These are phyloP conservation scores for Glaucidium brasilianum DNA, from an alignment of 2,113 vertebrate genomes.

Conservation along the genomic window DNA sequence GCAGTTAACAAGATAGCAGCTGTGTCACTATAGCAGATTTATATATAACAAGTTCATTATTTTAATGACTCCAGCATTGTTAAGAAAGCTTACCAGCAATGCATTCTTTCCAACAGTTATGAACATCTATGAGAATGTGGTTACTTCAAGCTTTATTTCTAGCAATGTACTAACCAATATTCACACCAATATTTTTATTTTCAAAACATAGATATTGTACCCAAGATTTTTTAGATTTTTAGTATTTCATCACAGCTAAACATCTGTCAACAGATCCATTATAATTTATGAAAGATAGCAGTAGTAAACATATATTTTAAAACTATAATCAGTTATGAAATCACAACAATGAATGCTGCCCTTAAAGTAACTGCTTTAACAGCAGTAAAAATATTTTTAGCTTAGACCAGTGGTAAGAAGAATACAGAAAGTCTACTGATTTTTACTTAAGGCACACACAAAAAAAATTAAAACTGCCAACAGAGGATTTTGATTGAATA, in stretches of 20 bases:
- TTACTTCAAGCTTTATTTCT: conserved; percentile 57
- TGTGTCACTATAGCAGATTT: conserved; percentile 47
- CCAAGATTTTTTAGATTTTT: neutral
- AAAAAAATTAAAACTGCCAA: neutral
- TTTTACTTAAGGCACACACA: neutral
- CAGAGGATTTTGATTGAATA: neutral
- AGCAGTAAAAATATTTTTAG: neutral
- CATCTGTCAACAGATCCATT: neutral
- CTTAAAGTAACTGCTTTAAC: neutral
- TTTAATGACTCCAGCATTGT: conserved; percentile 47
- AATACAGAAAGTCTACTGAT: neutral
- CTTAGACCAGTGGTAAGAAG: neutral
- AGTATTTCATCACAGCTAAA: neutral
- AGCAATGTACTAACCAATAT: conserved; percentile 48
- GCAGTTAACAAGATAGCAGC: conserved; percentile 59
- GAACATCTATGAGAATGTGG: conserved; percentile 40
- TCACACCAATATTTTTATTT: neutral
- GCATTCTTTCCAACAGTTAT: conserved; percentile 32
- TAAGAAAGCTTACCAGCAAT: conserved; percentile 65
- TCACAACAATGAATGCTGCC: neutral
- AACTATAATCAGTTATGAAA: neutral
- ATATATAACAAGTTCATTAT: conserved; percentile 62
- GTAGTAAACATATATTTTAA: neutral
- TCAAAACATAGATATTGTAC: neutral
- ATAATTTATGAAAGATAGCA: neutral